Base-by-base conservation (phyloP, 2,113 vertebrate species). In the Odobenus rosmarus region DNA sequence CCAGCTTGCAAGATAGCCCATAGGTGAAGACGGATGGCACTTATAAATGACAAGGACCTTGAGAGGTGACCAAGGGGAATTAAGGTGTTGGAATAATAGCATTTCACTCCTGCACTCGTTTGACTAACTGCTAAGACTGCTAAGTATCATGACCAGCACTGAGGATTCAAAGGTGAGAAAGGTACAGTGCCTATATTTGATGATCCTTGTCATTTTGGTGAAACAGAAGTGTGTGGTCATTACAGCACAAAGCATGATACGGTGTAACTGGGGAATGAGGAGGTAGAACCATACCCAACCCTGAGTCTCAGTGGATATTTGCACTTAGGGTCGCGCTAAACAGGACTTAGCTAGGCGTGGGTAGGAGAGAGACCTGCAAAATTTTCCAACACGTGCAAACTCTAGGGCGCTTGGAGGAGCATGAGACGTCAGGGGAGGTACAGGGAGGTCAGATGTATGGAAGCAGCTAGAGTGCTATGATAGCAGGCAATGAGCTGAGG, bases 141-240 rank as follows among this genome's bases (percentile, higher is more conserved):
- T 49, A 69, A 23, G 5, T 51, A 0, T 81, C 46, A 12, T n/a
- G 69, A 49, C 49, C 36, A 80, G 10, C 31, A 36, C 90, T n/a
- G 36, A 61, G 39, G 46, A 83, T 26, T 57, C 88, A 49, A 12
- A 31, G 71, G 13, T 69, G 31, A 55, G 53, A 46, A 31, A 77
- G 16, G 5, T 12, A 1, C 11, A 0, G 31, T 33, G 33, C 49
- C 19, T 10, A 21, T 8, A 42, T 12, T 18, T 14, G 14, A 23
- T 59, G 7, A 83, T 36, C 16, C 67, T 14, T 31, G 39, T 67
- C 42, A 53, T 64, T 84, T 81, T 16, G 7, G 36, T 28, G 59
- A 83, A 64, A 42, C 12, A 8, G 33, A 36, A 10, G 23, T 42
- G 7, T 5, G 13, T 51, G 28, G 42, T 39, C 46, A 19, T 36